These are phyloP conservation scores for Drosophila longiperda DNA, from an alignment of 2,888 invertebrate genomes.

Conservation along the genomic window DNA sequence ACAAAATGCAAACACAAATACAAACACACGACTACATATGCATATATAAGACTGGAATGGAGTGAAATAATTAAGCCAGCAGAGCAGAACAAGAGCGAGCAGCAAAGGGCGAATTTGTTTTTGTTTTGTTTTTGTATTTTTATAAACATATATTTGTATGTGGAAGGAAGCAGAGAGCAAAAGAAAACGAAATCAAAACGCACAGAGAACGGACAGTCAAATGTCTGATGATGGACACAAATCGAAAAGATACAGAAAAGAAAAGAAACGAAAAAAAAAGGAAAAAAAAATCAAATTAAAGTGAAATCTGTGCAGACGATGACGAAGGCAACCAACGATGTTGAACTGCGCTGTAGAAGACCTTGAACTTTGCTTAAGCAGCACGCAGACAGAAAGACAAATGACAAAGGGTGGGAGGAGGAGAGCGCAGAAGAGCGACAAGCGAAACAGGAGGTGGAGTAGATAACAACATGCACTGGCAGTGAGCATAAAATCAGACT, in stretches of 20 bases:
- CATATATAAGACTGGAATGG: conserved; percentile 44
- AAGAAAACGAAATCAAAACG: conserved; percentile 14
- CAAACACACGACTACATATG: neutral
- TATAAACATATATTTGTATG: conserved; percentile 9
- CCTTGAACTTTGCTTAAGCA: conserved; percentile 72
- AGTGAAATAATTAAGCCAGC: conserved; percentile 71
- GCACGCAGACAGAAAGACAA: conserved; percentile 41
- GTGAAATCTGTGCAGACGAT: conserved; percentile 55
- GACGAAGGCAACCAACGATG: conserved; percentile 27
- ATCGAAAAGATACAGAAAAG: conserved; percentile 19
- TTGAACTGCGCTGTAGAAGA: conserved; percentile 59
- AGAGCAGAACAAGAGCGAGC: conserved; percentile 62
- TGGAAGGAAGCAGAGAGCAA: conserved; percentile 1
- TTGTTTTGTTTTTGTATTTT: conserved; percentile 1
- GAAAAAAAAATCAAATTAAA: conserved; percentile 48
- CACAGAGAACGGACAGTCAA: conserved; percentile 35
- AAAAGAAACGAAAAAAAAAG: neutral
- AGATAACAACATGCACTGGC: conserved; percentile 38
- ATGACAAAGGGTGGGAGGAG: neutral
- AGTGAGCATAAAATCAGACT: conserved; percentile 51
- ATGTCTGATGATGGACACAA: conserved; percentile 36
- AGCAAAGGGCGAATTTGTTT: conserved; percentile 46
- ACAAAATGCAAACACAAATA: neutral
- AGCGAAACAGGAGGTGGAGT: conserved; percentile 18
- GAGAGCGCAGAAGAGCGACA: conserved; percentile 18